phyloP scores from a whole-genome alignment of 1,140 invertebrate species.

The Drosophila murphyi region DNA sequence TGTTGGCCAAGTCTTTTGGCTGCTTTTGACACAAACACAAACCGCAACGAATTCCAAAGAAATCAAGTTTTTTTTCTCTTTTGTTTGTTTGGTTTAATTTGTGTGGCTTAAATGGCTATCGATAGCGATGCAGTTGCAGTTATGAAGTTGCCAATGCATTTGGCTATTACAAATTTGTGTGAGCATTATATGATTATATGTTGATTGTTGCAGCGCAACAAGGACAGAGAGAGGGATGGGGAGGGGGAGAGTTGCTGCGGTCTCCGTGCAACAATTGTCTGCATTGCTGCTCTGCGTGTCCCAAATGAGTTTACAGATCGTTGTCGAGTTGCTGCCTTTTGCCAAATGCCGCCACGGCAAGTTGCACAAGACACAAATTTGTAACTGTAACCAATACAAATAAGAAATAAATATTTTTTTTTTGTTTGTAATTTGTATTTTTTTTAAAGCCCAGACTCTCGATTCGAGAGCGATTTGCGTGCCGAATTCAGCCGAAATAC shows the following conservation, averaged over 20 bases:
- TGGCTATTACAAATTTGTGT: constrained; percentile 48
- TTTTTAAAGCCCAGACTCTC: not conserved
- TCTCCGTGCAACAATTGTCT: constrained; percentile 38
- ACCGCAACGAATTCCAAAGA: constrained; percentile 68
- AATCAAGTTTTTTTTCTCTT: constrained; percentile 35
- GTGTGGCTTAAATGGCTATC: constrained; percentile 66
- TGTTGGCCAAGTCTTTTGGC: constrained; percentile 52
- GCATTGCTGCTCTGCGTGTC: constrained; percentile 36
- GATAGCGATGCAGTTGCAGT: constrained; percentile 40
- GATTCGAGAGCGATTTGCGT: constrained; percentile 48
- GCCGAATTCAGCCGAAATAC: constrained; percentile 14
- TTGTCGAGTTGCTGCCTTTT: constrained; percentile 19
- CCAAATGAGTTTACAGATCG: constrained; percentile 24
- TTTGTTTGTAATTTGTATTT: not conserved
- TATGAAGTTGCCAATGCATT: constrained; percentile 21
- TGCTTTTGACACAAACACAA: constrained; percentile 22
- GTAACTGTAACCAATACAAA: constrained; percentile 32
- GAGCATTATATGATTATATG: constrained; percentile 53
- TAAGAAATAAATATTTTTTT: not conserved
- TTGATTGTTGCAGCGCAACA: not conserved
- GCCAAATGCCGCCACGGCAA: constrained; percentile 31
- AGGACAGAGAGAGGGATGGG: not conserved
- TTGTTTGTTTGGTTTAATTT: constrained; percentile 37
- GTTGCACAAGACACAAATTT: constrained; percentile 42
- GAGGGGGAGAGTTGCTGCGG: not conserved